These are phyloP conservation scores for Dermochelys coriacea DNA, from an alignment of 2,797 vertebrate species.

Conservation along the genomic window DNA sequence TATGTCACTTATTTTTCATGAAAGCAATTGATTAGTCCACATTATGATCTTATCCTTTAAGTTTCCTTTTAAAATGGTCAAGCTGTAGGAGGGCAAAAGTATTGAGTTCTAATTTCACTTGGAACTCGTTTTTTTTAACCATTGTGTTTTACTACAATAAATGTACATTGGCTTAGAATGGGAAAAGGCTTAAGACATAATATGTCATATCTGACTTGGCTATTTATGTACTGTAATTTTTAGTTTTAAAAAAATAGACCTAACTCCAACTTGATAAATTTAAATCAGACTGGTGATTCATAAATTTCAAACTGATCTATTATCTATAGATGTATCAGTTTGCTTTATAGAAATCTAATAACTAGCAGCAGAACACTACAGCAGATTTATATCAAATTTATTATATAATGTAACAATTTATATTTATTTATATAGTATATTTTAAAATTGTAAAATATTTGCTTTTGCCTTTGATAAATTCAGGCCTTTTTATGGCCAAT, in stretches of 20 bases:
- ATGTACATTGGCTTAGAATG: background rate
- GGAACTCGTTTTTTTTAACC: background rate
- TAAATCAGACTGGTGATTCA: background rate
- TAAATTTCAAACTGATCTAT: background rate
- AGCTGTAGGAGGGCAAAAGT: background rate
- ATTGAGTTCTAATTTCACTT: background rate
- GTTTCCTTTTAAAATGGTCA: background rate
- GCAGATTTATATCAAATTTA: background rate
- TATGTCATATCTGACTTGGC: background rate
- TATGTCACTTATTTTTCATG: background rate
- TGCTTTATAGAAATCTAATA: background rate
- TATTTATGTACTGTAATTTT: background rate
- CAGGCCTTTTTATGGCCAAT: background rate
- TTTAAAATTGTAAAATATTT: background rate
- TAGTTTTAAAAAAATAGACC: background rate
- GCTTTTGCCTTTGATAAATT: conserved; percentile 1
- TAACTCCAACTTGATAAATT: background rate
- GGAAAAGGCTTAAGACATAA: background rate
- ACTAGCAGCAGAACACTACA: background rate
- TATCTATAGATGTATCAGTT: background rate
- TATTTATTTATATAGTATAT: background rate
- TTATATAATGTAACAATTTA: background rate
- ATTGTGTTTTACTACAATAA: background rate
- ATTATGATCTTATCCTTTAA: background rate
- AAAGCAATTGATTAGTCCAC: background rate